phyloP scores from a whole-genome alignment of 2,888 invertebrate genomes.

The Drosophila koepferae region DNA sequence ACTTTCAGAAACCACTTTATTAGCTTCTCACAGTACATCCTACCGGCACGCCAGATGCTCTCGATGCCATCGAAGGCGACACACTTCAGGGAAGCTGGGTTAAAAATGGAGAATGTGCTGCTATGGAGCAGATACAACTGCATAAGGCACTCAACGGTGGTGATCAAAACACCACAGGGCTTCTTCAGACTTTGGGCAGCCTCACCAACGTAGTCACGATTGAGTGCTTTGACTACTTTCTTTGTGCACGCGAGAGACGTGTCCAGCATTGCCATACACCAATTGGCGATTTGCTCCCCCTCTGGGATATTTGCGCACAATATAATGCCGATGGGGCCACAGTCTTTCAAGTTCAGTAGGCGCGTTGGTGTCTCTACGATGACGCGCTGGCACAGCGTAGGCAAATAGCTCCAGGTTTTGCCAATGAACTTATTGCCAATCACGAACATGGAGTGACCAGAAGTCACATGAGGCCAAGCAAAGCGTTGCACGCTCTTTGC shows the following conservation, averaged over 20 bases:
- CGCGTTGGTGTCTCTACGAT: not conserved
- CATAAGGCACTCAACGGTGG: slow-evolving; percentile 35
- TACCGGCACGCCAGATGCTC: not conserved
- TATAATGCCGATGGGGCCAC: slow-evolving; percentile 48
- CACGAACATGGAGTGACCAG: slow-evolving; percentile 37
- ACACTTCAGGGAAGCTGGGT: slow-evolving; percentile 10
- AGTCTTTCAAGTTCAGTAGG: not conserved
- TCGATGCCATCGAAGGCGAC: slow-evolving; percentile 50
- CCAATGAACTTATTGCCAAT: slow-evolving; percentile 43
- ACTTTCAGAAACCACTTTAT: slow-evolving; percentile 6
- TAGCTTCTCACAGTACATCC: not conserved
- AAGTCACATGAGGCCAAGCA: slow-evolving; percentile 50
- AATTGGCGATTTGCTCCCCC: slow-evolving; percentile 12
- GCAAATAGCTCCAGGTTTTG: slow-evolving; percentile 58
- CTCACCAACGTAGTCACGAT: not conserved
- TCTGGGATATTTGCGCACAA: slow-evolving; percentile 21
- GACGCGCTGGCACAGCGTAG: slow-evolving; percentile 39
- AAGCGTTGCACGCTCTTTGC: slow-evolving; percentile 39
- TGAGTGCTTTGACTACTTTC: slow-evolving; percentile 19
- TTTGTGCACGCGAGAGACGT: not conserved
- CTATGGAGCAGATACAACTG: slow-evolving; percentile 4
- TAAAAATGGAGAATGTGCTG: not conserved
- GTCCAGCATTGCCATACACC: slow-evolving; percentile 1
- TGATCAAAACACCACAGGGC: slow-evolving; percentile 44
- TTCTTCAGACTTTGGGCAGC: not conserved